Percentiles rank a stretch among this genome's conserved stretches.
Conservation (phyloP, 2,888 invertebrate genomes). For the Stictocephala bisonia region DNA sequence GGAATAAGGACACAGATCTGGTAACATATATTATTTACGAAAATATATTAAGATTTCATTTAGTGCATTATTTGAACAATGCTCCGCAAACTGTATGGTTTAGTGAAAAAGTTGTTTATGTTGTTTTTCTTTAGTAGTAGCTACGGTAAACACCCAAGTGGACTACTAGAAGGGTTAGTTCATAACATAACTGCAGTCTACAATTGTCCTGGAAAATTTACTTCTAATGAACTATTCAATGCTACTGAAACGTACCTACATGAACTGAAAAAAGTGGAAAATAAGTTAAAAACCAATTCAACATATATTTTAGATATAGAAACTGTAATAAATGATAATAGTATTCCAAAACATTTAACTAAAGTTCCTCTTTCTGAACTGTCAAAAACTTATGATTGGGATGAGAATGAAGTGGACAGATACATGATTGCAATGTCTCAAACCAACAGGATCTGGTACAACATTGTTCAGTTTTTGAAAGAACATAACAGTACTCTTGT, state of each 20-base stretch:
- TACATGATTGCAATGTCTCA: slow-evolving; percentile 29
- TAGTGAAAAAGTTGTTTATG: too few species aligned
- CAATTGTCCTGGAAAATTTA: not conserved
- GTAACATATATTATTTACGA: too few species aligned
- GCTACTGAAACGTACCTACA: not conserved
- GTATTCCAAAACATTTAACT: not conserved
- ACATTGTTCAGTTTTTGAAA: not conserved
- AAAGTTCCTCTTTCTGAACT: slow-evolving; percentile 5
- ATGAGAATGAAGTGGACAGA: slow-evolving; percentile 5
- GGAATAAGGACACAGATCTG: too few species aligned
- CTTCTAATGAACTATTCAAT: not conserved
- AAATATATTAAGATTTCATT: too few species aligned
- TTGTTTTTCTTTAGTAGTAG: too few species aligned
- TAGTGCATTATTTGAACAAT: too few species aligned
- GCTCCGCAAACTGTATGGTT: too few species aligned
- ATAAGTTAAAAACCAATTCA: too few species aligned
- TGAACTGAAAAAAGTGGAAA: not conserved
- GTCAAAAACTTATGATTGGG: slow-evolving; percentile 6
- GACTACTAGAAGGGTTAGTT: not conserved
- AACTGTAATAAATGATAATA: not conserved
- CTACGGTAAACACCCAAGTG: too few species aligned
- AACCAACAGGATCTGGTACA: slow-evolving; percentile 9
- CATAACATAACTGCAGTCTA: slow-evolving; percentile 6
- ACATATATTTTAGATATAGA: too few species aligned
- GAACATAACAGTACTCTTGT: not conserved